phyloP scores from a whole-genome alignment of 37 sponge, comb jelly and placozoan species.

The Spongia lamella region DNA sequence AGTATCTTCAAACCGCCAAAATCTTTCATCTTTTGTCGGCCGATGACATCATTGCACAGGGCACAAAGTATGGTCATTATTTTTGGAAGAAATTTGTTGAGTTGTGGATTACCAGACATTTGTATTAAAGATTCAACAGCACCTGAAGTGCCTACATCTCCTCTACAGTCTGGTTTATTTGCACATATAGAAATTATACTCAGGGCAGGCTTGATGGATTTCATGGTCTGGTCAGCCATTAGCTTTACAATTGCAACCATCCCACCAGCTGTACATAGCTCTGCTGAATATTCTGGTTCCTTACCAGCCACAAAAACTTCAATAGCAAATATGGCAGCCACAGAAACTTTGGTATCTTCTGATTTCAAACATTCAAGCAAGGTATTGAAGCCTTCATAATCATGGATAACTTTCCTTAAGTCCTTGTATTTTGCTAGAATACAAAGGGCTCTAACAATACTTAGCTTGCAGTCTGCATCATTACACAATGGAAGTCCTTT shows the following conservation, averaged over 20 bases:
- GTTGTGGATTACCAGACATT: background rate
- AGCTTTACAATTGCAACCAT: constrained; percentile 15
- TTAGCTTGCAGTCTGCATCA: constrained; percentile 30
- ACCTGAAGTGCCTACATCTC: constrained; percentile 45
- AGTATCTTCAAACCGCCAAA: constrained; percentile 45
- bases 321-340: constrained; percentile 20
- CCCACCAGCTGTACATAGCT: constrained; percentile 15
- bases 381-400: background rate
- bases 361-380: constrained; percentile 32
- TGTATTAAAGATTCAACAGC: constrained; percentile 46
- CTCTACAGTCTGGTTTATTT: constrained; percentile 33
- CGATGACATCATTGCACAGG: constrained; percentile 52
- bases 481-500: constrained; percentile 1
- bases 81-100: background rate
- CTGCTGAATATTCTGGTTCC: constrained; percentile 18
- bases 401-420: constrained; percentile 30
- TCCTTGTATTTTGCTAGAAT: constrained; percentile 1
- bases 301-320: background rate
- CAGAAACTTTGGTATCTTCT: constrained; percentile 5
- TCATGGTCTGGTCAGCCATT: background rate
- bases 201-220: constrained; percentile 1
- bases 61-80: constrained; percentile 23
- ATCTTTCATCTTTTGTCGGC: constrained; percentile 56
- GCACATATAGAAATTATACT: constrained; percentile 21
- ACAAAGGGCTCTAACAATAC: constrained; percentile 34